Evolutionary conservation across 2,113 vertebrate genomes (phyloP).

Genomic region (Indicator indicator): DNA sequence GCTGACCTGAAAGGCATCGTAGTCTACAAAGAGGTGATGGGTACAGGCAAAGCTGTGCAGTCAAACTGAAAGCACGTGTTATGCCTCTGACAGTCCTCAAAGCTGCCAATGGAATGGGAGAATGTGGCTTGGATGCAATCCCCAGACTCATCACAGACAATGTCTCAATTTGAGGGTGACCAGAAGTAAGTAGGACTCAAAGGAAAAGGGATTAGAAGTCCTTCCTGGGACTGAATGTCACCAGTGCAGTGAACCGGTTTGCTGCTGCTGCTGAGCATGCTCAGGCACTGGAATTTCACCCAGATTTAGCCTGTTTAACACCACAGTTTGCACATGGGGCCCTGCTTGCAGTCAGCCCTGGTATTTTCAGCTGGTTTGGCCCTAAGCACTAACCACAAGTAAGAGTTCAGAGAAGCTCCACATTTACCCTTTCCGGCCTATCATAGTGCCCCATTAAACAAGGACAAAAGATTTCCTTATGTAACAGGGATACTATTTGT

Average conservation of each 20-base stretch:
- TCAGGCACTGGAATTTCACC: neutral
- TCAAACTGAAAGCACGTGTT: rapidly evolving
- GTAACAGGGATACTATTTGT: conserved; percentile 3
- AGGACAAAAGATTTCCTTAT: conserved; percentile 26
- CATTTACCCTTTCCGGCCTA: neutral
- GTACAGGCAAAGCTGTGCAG: neutral
- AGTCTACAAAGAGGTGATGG: neutral
- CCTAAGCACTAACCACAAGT: neutral
- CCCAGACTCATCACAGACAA: neutral
- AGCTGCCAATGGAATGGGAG: neutral
- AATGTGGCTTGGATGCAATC: neutral
- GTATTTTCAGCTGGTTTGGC: neutral
- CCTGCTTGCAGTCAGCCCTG: neutral
- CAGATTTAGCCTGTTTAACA: neutral
- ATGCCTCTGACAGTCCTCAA: neutral
- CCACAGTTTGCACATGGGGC: neutral
- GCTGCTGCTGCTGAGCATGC: rapidly evolving
- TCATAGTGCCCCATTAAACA: neutral
- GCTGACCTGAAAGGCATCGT: neutral
- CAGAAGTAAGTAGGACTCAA: neutral
- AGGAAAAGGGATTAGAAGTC: neutral
- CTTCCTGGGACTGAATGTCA: neutral
- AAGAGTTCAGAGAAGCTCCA: neutral
- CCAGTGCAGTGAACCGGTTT: neutral
- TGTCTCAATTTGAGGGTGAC: rapidly evolving